phyloP scores from a whole-genome alignment of 2,888 invertebrate genomes.

The Slavum lentiscoides region DNA sequence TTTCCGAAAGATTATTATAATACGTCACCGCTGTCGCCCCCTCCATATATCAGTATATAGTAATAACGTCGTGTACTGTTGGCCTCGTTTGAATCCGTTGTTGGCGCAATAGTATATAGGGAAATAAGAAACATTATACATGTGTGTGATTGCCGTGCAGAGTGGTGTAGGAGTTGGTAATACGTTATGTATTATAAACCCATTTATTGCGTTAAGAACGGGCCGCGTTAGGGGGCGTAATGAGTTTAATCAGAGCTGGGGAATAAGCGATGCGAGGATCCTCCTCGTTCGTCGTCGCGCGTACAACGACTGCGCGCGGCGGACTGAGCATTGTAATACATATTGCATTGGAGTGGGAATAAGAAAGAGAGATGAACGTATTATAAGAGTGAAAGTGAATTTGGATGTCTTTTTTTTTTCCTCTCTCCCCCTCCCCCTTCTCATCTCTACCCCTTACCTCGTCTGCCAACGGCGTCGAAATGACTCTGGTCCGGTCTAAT shows the following conservation, averaged over 20 bases:
- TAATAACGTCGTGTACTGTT: neutral
- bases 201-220: slow-evolving; percentile 1
- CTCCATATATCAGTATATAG: neutral
- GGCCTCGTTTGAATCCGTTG: neutral
- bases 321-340: neutral
- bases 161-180: neutral
- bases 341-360: slow-evolving; percentile 5
- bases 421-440: neutral
- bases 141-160: neutral
- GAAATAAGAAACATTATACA: neutral
- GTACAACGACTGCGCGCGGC: neutral
- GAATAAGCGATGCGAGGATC: slow-evolving; percentile 12
- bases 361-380: slow-evolving; percentile 27
- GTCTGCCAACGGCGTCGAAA: slow-evolving; percentile 13
- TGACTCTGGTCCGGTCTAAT: slow-evolving; percentile 35
- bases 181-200: slow-evolving; percentile 3
- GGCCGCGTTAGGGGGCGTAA: neutral
- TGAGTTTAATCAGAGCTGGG: slow-evolving; percentile 1
- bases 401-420: slow-evolving; percentile 18
- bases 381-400: slow-evolving; percentile 47
- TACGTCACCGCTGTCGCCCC: too few species aligned
- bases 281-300: neutral
- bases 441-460: neutral
- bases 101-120: neutral
- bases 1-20: neutral